Percentiles rank a stretch among this genome's conserved stretches.
Conservation (phyloP, 2,113 vertebrate genomes). For the Cygnus atratus region DNA sequence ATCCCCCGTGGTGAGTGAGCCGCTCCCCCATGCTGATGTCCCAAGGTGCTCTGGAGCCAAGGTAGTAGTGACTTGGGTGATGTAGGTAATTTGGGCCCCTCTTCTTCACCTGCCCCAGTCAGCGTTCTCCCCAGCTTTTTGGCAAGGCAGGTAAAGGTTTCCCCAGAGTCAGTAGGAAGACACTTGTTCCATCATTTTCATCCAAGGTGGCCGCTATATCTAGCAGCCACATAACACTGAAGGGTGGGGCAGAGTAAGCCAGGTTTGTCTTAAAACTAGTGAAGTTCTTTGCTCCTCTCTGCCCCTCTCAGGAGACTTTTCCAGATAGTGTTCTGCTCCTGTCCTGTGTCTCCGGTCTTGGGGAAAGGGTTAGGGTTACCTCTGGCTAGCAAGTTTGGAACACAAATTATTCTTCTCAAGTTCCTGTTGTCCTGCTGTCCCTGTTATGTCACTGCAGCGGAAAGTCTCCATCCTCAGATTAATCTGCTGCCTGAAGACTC, state of each 20-base stretch:
- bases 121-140: neutral
- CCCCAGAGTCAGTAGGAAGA: neutral
- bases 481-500: neutral
- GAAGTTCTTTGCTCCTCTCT: neutral
- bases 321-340: neutral
- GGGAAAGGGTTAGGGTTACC: neutral
- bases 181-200: neutral
- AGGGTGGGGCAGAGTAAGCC: neutral
- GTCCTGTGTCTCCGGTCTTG: neutral
- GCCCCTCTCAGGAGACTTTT: neutral
- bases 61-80: constrained; percentile 20
- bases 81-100: neutral
- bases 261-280: neutral
- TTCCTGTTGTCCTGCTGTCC: neutral
- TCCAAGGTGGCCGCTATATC: neutral
- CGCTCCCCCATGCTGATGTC: neutral
- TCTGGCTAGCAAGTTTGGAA: neutral
- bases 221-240: neutral
- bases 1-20: constrained; percentile 72
- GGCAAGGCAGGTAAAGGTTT: neutral
- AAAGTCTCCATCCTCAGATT: neutral
- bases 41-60: constrained; percentile 40
- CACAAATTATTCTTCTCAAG: neutral
- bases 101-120: neutral
- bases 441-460: neutral